These are phyloP conservation scores for Corbicula japonica DNA, from an alignment of 2,888 invertebrate genomes.

Conservation along the genomic window DNA sequence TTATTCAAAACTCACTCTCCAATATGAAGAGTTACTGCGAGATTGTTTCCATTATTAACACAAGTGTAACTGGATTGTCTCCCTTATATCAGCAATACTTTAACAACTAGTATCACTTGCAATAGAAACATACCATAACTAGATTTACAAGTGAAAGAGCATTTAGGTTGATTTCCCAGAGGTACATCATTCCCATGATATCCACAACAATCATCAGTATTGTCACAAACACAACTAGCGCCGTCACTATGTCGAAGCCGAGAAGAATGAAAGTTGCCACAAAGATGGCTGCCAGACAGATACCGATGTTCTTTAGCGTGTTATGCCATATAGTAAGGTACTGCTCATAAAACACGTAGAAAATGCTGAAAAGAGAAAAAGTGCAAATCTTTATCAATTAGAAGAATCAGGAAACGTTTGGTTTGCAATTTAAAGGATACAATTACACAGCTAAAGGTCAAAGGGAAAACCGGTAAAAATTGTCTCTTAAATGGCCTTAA, in stretches of 20 bases:
- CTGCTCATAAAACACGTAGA: constrained; percentile 98
- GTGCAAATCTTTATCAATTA: neutral
- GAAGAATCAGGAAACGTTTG: neutral
- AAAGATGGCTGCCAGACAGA: constrained; percentile 97
- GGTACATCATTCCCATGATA: constrained; percentile 96
- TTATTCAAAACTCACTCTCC: too few species aligned
- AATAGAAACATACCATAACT: constrained; percentile 93
- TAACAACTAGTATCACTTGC: too few species aligned
- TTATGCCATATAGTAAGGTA: constrained; percentile 95
- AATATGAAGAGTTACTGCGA: too few species aligned
- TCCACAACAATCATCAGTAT: constrained; percentile 93
- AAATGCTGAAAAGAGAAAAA: constrained; percentile 89
- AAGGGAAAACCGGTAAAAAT: too few species aligned
- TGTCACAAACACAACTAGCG: constrained; percentile 91
- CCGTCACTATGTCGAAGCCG: constrained; percentile 94
- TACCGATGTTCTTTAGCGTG: constrained; percentile 94
- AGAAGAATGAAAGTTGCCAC: constrained; percentile 94
- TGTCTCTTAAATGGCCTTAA: too few species aligned
- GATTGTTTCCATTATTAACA: too few species aligned
- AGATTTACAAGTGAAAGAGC: constrained; percentile 98
- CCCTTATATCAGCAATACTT: too few species aligned
- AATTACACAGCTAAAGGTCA: too few species aligned
- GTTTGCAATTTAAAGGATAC: too few species aligned
- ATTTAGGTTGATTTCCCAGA: constrained; percentile 96
- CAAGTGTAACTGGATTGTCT: too few species aligned